Percentiles rank a stretch among this genome's conserved stretches.
Conservation (phyloP, 2,113 vertebrate genomes). For the Elephantulus edwardii region DNA sequence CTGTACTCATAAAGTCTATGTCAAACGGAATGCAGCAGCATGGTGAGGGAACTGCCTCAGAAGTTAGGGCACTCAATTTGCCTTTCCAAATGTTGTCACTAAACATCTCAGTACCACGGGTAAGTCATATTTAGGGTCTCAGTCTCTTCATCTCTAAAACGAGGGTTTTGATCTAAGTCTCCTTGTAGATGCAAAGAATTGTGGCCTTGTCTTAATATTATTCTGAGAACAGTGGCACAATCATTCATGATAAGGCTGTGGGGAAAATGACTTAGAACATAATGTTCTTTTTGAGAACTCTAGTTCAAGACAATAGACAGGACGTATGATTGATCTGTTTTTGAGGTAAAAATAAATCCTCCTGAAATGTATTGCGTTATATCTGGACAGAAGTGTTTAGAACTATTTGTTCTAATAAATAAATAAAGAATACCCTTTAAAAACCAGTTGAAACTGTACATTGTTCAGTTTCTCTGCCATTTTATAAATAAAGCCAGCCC, state of each 20-base stretch:
- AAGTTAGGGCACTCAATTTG: not conserved
- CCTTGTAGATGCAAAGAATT: not conserved
- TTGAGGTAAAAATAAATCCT: slow-evolving; percentile 39
- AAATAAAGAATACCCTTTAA: not conserved
- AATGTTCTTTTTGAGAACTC: slow-evolving; percentile 11
- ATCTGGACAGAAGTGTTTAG: not conserved
- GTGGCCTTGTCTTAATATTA: not conserved
- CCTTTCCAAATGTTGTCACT: not conserved
- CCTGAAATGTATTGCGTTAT: not conserved
- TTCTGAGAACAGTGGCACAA: not conserved
- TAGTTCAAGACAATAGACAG: slow-evolving; percentile 4
- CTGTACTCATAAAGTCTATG: slow-evolving; percentile 68
- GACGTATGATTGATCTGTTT: slow-evolving; percentile 34
- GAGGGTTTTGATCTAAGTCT: not conserved
- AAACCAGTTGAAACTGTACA: not conserved
- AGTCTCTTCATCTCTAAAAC: not conserved
- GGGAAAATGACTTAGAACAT: not conserved
- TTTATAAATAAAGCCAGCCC: not conserved
- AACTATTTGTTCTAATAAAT: not conserved
- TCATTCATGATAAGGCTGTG: not conserved
- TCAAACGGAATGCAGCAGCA: slow-evolving; percentile 48
- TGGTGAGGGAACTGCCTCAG: not conserved
- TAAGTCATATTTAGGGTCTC: not conserved
- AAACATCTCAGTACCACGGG: not conserved
- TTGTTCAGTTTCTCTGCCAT: not conserved